Percentiles rank a stretch among this genome's conserved stretches.
These are phyloP conservation scores for Ashinkailepas kermadecensis DNA, from an alignment of 2,888 invertebrate genomes.

Conservation along the genomic window DNA sequence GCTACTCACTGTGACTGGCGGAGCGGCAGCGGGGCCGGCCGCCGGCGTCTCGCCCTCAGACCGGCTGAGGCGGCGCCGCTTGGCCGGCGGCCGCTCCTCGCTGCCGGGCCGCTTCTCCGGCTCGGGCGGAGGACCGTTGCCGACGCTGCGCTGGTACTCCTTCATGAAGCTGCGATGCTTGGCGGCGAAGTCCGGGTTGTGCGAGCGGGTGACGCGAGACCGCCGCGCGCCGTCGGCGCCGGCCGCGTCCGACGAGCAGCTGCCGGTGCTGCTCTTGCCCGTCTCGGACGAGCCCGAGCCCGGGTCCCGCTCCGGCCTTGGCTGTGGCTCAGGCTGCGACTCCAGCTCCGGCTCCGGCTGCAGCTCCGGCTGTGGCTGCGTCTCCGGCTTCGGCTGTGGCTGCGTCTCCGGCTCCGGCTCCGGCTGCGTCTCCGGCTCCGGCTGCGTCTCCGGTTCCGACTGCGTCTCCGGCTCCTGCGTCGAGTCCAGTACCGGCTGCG, in stretches of 20 bases:
- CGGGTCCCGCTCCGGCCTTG: no score
- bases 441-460: no score
- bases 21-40: background rate
- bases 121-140: conserved; percentile 35
- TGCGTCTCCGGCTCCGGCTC: no score
- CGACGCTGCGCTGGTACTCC: conserved; percentile 44
- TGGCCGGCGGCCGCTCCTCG: background rate
- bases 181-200: conserved; percentile 56
- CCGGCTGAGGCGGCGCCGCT: background rate
- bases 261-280: no score
- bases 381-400: no score
- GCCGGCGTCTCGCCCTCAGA: background rate
- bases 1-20: background rate
- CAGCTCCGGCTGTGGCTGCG: background rate
- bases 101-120: background rate
- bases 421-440: no score
- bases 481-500: no score
- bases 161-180: conserved; percentile 55
- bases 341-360: background rate
- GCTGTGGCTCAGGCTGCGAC: background rate
- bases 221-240: background rate
- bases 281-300: no score
- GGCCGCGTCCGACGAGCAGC: background rate
- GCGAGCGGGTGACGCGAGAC: conserved; percentile 49
- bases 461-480: no score